Base-by-base conservation (phyloP, 2,113 vertebrate genomes). In the Megaleporinus macrocephalus region DNA sequence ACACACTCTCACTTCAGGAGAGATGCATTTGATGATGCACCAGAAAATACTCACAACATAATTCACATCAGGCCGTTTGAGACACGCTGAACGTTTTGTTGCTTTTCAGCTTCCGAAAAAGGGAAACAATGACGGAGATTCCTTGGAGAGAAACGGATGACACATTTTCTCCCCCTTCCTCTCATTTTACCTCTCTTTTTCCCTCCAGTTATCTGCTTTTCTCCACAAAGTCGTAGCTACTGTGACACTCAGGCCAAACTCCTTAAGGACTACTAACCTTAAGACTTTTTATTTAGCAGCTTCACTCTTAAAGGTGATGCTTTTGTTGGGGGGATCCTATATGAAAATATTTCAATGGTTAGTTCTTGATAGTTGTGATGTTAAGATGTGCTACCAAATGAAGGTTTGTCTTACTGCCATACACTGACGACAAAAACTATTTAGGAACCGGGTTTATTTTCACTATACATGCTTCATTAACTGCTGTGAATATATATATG, bases 201-300 rank as follows among this genome's bases (percentile, higher is more conserved):
- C 27, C 33, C 36, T 62, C 65, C 24, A 30, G 83, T 71, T 79
- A 69, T 76, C 57, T 79, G 74, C 22, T 57, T 72, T 84, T 20
- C 20, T 84, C 29, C 36, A 36, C 71, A 87, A 86, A 92, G 88
- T 87, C 90, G 86, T 78, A 75, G 83, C 83, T 87, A 80, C 73
- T 53, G 71, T 87, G 85, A 81, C 85, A 85, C 86, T 91, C 41
- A 44, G 41, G 9, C 41, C 11, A 9, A 44, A 44, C 1, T 84
- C 82, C 77, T 61, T 59, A 24, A 24, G 12, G n/a, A 2, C 5
- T 59, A 59, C 24, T 59, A 0, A 59, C 24, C 10, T 20, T 59
- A 24, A 59, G 4, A 59, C n/a, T 18, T 18, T 2, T 55, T 55
- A 55, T 12, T 18, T 14, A 20, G 18, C 1, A 55, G 79, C 79